Evolutionary conservation across 2,113 vertebrate species (phyloP).

Genomic region (Boulengeromyrus knoepffleri): DNA sequence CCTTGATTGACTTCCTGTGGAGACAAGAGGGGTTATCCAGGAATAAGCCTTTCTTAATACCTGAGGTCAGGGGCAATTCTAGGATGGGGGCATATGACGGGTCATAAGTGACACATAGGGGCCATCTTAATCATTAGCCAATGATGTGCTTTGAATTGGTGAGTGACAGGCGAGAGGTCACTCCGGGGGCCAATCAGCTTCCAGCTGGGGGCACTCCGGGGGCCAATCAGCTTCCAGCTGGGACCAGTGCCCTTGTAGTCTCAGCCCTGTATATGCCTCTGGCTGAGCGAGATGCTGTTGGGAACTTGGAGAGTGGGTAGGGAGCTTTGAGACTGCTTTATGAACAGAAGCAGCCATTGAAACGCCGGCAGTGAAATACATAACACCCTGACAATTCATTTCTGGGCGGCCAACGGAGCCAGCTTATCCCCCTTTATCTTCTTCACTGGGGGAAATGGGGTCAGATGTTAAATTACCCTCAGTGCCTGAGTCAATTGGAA

Average conservation of each 20-base stretch:
- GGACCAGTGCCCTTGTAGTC: background rate
- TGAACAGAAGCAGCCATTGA: background rate
- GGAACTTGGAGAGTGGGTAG: background rate
- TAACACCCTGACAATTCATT: background rate
- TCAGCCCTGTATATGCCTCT: background rate
- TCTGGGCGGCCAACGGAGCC: background rate
- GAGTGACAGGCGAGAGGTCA: background rate
- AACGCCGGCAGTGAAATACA: background rate
- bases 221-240: background rate
- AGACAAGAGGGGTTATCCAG: conserved; percentile 52
- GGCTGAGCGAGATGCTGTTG: conserved; percentile 25
- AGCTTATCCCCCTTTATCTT: background rate
- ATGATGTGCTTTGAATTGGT: background rate
- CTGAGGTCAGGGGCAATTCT: background rate
- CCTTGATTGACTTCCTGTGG: conserved; percentile 47
- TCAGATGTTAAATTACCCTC: background rate
- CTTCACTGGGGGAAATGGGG: background rate
- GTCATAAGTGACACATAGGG: background rate
- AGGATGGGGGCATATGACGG: background rate
- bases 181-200: background rate
- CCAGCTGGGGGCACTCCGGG: background rate
- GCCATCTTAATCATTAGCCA: background rate
- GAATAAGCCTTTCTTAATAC: conserved; percentile 46
- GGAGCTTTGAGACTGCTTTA: background rate
- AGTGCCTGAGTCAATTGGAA: background rate